A percentile compares a stretch with the other conserved stretches of the same genome.
Evolutionary conservation across 2,888 invertebrate genomes (phyloP).

Genomic region (Apodemia mormo): DNA sequence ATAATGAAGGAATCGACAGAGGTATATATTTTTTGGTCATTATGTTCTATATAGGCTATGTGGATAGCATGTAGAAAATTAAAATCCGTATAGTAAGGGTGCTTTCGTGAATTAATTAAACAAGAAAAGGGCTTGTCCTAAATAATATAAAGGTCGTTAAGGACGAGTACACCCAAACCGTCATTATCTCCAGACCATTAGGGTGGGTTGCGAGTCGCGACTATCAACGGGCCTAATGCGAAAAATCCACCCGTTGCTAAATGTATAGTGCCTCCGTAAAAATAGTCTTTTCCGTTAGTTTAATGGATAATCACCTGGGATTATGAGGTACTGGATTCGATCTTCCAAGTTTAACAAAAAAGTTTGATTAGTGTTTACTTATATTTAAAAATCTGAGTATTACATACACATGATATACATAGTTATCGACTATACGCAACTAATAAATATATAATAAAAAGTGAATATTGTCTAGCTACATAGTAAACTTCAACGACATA

Average conservation of each 20-base stretch:
- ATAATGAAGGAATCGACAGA: not conserved
- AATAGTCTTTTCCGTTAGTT: not conserved
- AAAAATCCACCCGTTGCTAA: not conserved
- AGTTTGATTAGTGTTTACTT: too few species aligned
- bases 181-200: slow-evolving; percentile 64
- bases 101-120: slow-evolving; percentile 74
- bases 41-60: not conserved
- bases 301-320: not conserved
- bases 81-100: slow-evolving; percentile 57
- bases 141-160: slow-evolving; percentile 78
- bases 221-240: slow-evolving; percentile 38
- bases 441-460: too few species aligned
- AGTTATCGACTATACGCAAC: too few species aligned
- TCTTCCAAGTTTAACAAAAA: too few species aligned
- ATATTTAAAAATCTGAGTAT: too few species aligned
- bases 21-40: not conserved
- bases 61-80: slow-evolving; percentile 27
- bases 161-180: slow-evolving; percentile 66
- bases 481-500: too few species aligned
- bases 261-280: not conserved
- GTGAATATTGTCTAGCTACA: too few species aligned
- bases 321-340: too few species aligned
- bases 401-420: too few species aligned
- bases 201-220: slow-evolving; percentile 42
- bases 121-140: slow-evolving; percentile 69